Conservation (phyloP, 1,140 invertebrate species). For the Drosophila chauvacae region DNA sequence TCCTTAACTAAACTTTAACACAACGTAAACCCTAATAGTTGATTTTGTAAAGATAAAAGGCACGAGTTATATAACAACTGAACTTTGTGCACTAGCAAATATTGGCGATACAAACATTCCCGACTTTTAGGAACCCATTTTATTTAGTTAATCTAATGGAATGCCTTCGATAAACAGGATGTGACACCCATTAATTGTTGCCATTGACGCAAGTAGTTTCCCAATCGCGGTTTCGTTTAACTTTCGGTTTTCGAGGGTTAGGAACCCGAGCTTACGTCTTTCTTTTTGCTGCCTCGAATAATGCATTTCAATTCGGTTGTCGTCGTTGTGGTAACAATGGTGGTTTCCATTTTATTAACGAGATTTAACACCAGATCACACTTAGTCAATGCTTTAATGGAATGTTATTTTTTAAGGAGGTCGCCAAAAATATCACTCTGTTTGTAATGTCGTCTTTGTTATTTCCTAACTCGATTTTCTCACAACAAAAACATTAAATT, state of each 20-base stretch:
- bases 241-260: constrained; percentile 5
- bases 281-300: constrained; percentile 55
- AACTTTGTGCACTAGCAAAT: constrained; percentile 46
- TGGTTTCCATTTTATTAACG: constrained; percentile 58
- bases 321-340: constrained; percentile 67
- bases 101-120: constrained; percentile 32
- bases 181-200: constrained; percentile 54
- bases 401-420: not conserved
- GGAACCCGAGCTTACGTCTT: constrained; percentile 55
- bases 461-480: not conserved
- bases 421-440: not conserved
- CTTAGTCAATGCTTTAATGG: not conserved
- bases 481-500: not conserved
- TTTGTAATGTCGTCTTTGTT: not conserved
- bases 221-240: constrained; percentile 26
- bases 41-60: constrained; percentile 5
- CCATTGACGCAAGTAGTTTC: constrained; percentile 58
- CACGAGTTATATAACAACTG: constrained; percentile 26
- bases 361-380: constrained; percentile 14
- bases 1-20: not conserved
- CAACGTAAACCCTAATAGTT: not conserved
- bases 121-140: constrained; percentile 12
- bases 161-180: constrained; percentile 62
- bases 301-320: constrained; percentile 54
- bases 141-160: constrained; percentile 47